Conservation (phyloP, 2,113 vertebrate genomes). For the Tympanuchus pallidicinctus region DNA sequence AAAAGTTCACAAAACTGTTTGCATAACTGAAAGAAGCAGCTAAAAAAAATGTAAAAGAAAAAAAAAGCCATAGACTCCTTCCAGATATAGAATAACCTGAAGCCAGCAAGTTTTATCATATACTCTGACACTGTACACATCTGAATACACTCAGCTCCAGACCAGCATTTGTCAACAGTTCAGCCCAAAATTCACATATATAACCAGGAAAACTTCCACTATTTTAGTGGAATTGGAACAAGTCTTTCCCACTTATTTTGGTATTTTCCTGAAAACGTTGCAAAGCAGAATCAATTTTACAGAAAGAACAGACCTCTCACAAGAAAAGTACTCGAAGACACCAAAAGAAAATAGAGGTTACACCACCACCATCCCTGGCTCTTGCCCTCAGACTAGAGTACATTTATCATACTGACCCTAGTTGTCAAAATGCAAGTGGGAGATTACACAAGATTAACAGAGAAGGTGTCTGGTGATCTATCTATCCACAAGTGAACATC, state of each 20-base stretch:
- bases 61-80: not conserved
- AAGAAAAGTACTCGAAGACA: not conserved
- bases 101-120: not conserved
- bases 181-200: not conserved
- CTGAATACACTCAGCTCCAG: not conserved
- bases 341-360: not conserved
- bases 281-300: not conserved
- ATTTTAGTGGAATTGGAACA: not conserved
- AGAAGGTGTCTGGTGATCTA: not conserved
- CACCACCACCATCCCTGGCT: not conserved
- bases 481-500: not conserved
- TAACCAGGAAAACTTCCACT: not conserved
- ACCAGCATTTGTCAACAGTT: not conserved
- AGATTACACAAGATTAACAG: not conserved
- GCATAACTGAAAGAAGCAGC: not conserved
- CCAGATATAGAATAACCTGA: not conserved
- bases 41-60: not conserved
- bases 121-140: not conserved
- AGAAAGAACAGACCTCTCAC: not conserved
- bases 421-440: not conserved
- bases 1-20: constrained; percentile 69
- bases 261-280: not conserved
- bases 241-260: not conserved
- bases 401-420: not conserved
- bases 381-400: not conserved